These are phyloP conservation scores for Rhadina sibilatrix DNA, from an alignment of 2,113 vertebrate genomes.

Conservation along the genomic window DNA sequence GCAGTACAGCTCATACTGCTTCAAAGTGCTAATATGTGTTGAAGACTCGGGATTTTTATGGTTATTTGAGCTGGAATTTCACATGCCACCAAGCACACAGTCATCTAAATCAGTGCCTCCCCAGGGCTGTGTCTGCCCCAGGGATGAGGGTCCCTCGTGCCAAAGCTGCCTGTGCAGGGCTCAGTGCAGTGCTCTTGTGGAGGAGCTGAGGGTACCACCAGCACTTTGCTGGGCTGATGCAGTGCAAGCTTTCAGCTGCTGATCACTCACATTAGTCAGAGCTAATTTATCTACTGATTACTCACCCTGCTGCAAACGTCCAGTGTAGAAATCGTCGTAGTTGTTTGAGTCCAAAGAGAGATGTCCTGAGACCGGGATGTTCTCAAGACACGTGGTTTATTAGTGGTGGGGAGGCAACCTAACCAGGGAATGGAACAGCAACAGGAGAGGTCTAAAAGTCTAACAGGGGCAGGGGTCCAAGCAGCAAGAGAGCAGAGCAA, in stretches of 20 bases:
- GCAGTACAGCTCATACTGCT: not conserved
- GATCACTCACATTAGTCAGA: not conserved
- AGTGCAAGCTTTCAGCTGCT: conserved; percentile 1
- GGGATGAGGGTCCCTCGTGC: not conserved
- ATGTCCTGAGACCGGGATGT: too few species aligned
- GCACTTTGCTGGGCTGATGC: not conserved
- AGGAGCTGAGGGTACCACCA: not conserved
- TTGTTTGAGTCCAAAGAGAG: too few species aligned
- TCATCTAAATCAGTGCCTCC: not conserved
- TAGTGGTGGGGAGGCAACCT: too few species aligned
- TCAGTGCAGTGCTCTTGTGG: not conserved
- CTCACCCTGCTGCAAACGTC: not conserved
- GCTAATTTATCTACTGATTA: not conserved
- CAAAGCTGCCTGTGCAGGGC: not conserved
- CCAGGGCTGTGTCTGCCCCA: not conserved
- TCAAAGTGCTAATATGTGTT: not conserved
- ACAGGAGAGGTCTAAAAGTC: too few species aligned
- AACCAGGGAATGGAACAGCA: too few species aligned
- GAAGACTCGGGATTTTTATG: not conserved
- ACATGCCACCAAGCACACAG: not conserved
- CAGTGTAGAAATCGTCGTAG: too few species aligned
- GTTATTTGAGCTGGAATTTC: not conserved
- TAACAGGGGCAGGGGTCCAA: too few species aligned
- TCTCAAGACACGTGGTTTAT: too few species aligned
- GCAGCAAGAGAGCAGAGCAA: too few species aligned